phyloP scores from a whole-genome alignment of 2,888 invertebrate genomes.

The Linyphia triangularis region DNA sequence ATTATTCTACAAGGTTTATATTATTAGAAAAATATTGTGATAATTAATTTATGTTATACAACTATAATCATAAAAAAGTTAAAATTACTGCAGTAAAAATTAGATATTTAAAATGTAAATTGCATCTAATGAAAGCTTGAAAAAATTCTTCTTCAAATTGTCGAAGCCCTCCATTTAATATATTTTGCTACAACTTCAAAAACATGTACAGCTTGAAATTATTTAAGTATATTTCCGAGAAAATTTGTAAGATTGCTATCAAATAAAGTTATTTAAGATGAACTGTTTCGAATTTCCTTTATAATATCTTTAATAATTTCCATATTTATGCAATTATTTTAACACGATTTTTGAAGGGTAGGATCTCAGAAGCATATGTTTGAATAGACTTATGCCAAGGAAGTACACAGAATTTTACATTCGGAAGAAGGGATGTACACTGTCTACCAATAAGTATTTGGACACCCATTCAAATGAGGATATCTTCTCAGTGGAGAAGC shows the following conservation, averaged over 20 bases:
- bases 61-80: background rate
- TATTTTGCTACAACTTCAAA: constrained; percentile 70
- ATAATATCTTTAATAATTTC: too few relatives aligned
- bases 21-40: too few relatives aligned
- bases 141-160: constrained; percentile 22
- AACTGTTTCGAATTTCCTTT: too few relatives aligned
- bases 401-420: too few relatives aligned
- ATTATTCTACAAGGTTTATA: background rate
- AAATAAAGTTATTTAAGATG: constrained; percentile 72
- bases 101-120: constrained; percentile 48
- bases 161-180: constrained; percentile 62
- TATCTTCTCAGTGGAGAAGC: too few relatives aligned
- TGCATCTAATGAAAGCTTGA: constrained; percentile 14
- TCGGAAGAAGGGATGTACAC: too few relatives aligned
- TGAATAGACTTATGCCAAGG: too few relatives aligned
- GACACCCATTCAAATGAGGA: too few relatives aligned
- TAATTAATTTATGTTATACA: background rate
- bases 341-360: too few relatives aligned
- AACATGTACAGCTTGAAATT: constrained; percentile 65
- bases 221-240: constrained; percentile 53
- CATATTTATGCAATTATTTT: too few relatives aligned
- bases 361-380: too few relatives aligned
- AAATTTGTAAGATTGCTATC: constrained; percentile 66
- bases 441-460: too few relatives aligned
- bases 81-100: constrained; percentile 8